phyloP scores from a whole-genome alignment of 2,113 vertebrate species.

The Zapus hudsonius region DNA sequence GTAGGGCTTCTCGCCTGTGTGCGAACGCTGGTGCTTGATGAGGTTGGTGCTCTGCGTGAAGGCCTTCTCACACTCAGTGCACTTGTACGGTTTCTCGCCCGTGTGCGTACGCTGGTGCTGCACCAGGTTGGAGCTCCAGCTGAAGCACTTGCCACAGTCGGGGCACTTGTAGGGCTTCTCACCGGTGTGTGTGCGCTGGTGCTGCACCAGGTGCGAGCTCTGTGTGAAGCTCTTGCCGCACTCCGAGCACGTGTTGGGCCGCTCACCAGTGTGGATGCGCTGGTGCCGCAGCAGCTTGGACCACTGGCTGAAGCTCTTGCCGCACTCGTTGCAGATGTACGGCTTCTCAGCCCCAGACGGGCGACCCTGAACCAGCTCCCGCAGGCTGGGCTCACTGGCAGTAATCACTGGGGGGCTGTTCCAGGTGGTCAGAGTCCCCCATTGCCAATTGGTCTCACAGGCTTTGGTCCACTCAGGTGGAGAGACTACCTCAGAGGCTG shows the following conservation, averaged over 20 bases:
- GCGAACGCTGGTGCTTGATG: slow-evolving; percentile 81
- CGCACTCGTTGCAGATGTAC: slow-evolving; percentile 81
- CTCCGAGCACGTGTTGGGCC: slow-evolving; percentile 81
- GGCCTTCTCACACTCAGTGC: slow-evolving; percentile 80
- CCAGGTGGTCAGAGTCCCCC: slow-evolving; percentile 78
- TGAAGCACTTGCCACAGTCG: slow-evolving; percentile 81
- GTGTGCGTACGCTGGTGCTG: slow-evolving; percentile 82
- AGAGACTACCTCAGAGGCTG: slow-evolving; percentile 63
- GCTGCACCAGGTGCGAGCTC: slow-evolving; percentile 81
- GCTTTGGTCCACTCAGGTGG: slow-evolving; percentile 78
- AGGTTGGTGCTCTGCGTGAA: slow-evolving; percentile 82
- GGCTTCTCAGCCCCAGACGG: slow-evolving; percentile 74
- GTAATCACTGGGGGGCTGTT: slow-evolving; percentile 64
- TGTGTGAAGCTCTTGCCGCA: slow-evolving; percentile 82
- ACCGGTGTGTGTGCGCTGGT: slow-evolving; percentile 77
- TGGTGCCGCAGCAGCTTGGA: slow-evolving; percentile 81
- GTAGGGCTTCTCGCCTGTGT: slow-evolving; percentile 80
- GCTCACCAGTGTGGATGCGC: slow-evolving; percentile 79
- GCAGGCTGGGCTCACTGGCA: slow-evolving; percentile 71
- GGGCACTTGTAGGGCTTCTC: slow-evolving; percentile 83
- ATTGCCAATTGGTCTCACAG: slow-evolving; percentile 79
- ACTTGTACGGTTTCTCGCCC: slow-evolving; percentile 82
- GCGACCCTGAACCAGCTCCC: slow-evolving; percentile 79
- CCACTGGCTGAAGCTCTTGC: slow-evolving; percentile 83
- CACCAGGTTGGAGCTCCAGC: slow-evolving; percentile 82